phyloP scores from a whole-genome alignment of 2,888 invertebrate species.

The Acleris emargana region DNA sequence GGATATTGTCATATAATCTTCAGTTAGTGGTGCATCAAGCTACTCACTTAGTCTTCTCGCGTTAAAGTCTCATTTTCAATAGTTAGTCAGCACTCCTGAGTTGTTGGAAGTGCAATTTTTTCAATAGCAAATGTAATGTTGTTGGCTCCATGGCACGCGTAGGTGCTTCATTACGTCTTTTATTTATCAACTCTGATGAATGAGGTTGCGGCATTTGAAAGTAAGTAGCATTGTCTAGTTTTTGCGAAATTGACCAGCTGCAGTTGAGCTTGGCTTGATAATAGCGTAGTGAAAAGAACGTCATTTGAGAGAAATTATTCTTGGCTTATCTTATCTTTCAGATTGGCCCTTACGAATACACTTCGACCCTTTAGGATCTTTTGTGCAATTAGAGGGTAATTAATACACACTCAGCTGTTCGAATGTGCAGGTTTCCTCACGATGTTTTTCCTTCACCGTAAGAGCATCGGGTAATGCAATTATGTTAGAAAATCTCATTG shows the following conservation, averaged over 20 bases:
- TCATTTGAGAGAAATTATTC: no score
- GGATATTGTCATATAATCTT: not conserved
- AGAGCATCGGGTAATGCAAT: no score
- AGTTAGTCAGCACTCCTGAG: not conserved
- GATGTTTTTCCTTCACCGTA: no score
- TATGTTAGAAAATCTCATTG: no score
- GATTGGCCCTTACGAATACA: no score
- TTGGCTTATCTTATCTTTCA: no score
- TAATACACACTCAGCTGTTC: no score
- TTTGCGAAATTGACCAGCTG: slow-evolving; percentile 16
- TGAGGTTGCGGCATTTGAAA: slow-evolving; percentile 34
- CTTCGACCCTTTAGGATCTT: no score
- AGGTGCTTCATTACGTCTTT: slow-evolving; percentile 30
- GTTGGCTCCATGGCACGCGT: slow-evolving; percentile 22
- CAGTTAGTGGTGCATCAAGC: not conserved
- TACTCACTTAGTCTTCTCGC: not conserved
- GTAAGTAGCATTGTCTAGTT: slow-evolving; percentile 36
- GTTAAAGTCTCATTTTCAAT: slow-evolving; percentile 1
- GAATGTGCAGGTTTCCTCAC: no score
- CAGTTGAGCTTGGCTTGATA: not conserved
- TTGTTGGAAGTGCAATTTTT: not conserved
- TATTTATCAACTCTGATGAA: slow-evolving; percentile 30
- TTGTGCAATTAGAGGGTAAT: no score
- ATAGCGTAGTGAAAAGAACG: no score
- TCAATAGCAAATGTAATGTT: slow-evolving; percentile 5